Conservation (phyloP, 1,140 invertebrate species). For the Proctacanthus coquilletti region DNA sequence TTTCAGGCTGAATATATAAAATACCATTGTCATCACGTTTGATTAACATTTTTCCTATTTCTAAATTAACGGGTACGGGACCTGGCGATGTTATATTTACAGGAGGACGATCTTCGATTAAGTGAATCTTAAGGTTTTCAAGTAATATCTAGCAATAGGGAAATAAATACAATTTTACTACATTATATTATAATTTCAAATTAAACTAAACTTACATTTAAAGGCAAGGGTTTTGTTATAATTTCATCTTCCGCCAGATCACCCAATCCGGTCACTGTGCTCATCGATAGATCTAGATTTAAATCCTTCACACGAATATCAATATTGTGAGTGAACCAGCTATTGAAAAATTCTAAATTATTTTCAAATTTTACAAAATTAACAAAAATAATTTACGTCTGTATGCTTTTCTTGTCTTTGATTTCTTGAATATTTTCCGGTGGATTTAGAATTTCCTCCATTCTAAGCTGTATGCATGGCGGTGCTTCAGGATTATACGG, state of each 20-base stretch:
- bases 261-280: conserved; percentile 55
- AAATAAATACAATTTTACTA: conserved; percentile 1
- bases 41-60: conserved; percentile 50
- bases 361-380: too few relatives aligned
- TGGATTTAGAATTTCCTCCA: conserved; percentile 39
- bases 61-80: conserved; percentile 60
- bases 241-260: conserved; percentile 80
- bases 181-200: neutral
- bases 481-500: conserved; percentile 37
- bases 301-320: conserved; percentile 51
- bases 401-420: conserved; percentile 25
- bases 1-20: conserved; percentile 50
- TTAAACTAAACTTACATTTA: conserved; percentile 40
- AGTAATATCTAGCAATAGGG: conserved; percentile 39
- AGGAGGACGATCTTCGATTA: conserved; percentile 66
- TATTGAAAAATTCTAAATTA: conserved; percentile 7
- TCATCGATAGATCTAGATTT: conserved; percentile 57
- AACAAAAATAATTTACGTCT: conserved; percentile 12
- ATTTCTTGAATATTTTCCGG: conserved; percentile 16
- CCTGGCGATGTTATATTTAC: conserved; percentile 70
- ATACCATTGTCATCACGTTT: conserved; percentile 49
- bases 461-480: conserved; percentile 38
- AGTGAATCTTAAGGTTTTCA: conserved; percentile 49
- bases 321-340: conserved; percentile 35
- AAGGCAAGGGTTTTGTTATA: conserved; percentile 56